phyloP scores from a whole-genome alignment of 2,888 invertebrate species.

The Zootermopsis nevadensis region DNA sequence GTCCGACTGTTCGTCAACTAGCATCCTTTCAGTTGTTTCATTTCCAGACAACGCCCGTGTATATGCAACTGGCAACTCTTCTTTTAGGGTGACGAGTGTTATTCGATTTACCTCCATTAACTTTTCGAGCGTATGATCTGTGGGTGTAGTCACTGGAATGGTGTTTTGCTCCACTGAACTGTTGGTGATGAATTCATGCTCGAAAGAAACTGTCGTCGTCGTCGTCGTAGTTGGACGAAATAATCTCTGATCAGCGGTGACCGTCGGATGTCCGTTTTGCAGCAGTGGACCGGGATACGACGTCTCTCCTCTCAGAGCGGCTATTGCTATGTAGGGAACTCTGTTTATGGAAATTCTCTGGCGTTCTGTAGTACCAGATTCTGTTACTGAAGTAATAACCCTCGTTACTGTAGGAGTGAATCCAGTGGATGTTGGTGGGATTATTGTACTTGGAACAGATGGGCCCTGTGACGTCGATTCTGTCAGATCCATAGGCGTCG shows the following conservation, averaged over 20 bases:
- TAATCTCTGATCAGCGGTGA: neutral
- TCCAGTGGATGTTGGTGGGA: constrained; percentile 50
- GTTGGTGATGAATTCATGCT: neutral
- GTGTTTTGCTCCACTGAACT: neutral
- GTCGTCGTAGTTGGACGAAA: neutral
- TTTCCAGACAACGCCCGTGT: neutral
- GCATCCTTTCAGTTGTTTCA: constrained; percentile 25
- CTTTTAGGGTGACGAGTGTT: constrained; percentile 47
- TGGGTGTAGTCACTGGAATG: neutral
- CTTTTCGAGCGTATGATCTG: constrained; percentile 44
- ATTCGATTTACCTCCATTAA: constrained; percentile 51
- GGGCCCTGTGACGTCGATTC: constrained; percentile 2
- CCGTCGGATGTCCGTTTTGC: neutral
- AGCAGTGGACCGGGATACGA: constrained; percentile 14
- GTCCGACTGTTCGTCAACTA: neutral
- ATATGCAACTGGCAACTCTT: constrained; percentile 4
- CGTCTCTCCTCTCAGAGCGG: constrained; percentile 30
- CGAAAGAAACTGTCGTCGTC: neutral
- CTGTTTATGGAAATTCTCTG: constrained; percentile 59
- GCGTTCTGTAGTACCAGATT: constrained; percentile 63
- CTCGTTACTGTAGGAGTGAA: constrained; percentile 61
- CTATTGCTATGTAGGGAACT: constrained; percentile 44
- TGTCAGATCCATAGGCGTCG: neutral
- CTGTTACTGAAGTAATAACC: constrained; percentile 64
- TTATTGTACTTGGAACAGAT: constrained; percentile 42